Conservation (phyloP, 1,140 invertebrate genomes). For the Calliphora vicina region DNA sequence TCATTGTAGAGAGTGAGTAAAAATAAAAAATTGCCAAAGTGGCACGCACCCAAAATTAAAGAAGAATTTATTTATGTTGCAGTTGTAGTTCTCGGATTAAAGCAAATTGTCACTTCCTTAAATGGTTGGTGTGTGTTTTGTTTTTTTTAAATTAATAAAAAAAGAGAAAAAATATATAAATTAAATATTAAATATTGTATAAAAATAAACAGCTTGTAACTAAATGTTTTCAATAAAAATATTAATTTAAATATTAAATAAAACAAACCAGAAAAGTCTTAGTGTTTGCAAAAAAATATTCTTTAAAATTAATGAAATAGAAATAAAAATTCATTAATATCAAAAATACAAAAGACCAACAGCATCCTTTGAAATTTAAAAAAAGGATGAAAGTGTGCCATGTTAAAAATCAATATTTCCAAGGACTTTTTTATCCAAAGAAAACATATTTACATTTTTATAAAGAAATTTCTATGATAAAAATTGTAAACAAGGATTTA, state of each 20-base stretch:
- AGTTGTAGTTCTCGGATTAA: not conserved
- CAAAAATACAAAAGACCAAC: not conserved
- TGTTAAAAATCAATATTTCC: not conserved
- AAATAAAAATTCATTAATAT: not conserved
- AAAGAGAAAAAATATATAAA: not conserved
- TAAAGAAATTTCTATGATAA: not conserved
- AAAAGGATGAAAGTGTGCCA: not conserved
- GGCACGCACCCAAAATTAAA: slow-evolving; percentile 2
- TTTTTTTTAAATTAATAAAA: not conserved
- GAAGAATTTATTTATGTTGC: not conserved
- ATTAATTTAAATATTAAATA: not conserved
- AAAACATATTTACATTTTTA: not conserved
- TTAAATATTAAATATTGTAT: not conserved
- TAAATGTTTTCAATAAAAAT: too few species aligned
- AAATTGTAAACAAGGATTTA: too few species aligned
- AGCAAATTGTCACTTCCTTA: slow-evolving; percentile 7
- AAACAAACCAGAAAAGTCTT: not conserved
- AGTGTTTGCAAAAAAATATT: not conserved
- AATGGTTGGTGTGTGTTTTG: not conserved
- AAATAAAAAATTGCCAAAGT: not conserved
- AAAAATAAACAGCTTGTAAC: too few species aligned
- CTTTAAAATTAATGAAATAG: not conserved
- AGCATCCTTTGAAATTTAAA: not conserved
- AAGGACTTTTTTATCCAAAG: not conserved
- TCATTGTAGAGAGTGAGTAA: not conserved